Evolutionary conservation across 2,797 vertebrate genomes (phyloP).

Genomic region (Phrynocephalus vlangalii): DNA sequence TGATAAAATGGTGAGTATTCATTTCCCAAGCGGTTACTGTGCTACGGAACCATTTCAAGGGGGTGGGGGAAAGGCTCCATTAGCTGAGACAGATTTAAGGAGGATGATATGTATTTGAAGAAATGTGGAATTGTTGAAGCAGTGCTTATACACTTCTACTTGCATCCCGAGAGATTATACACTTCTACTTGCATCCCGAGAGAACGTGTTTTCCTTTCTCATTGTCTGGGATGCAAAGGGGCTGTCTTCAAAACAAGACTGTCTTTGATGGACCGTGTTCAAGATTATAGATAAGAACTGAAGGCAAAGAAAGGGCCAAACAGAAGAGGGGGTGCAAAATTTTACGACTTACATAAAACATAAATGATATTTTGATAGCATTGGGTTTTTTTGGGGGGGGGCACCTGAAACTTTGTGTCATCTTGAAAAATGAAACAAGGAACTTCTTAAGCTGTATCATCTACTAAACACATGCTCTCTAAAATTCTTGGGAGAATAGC

Average conservation of each 20-base stretch:
- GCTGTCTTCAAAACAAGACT: conserved; percentile 58
- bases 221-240: conserved; percentile 49
- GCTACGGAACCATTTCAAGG: background rate
- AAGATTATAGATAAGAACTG: conserved; percentile 14
- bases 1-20: background rate
- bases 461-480: conserved; percentile 47
- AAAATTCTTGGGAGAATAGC: conserved; percentile 57
- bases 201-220: conserved; percentile 39
- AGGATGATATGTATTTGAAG: background rate
- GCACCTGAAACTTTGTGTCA: conserved; percentile 17
- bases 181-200: conserved; percentile 40
- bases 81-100: background rate
- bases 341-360: conserved; percentile 21
- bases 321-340: conserved; percentile 33
- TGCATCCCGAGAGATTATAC: conserved; percentile 45
- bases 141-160: conserved; percentile 27
- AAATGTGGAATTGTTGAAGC: conserved; percentile 38
- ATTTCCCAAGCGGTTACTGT: background rate
- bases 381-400: conserved; percentile 21
- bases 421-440: background rate
- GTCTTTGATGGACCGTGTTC: conserved; percentile 56
- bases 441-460: conserved; percentile 43
- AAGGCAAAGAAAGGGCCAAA: conserved; percentile 38
- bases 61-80: background rate
- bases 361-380: conserved; percentile 30